Base-by-base conservation (phyloP, 2,113 vertebrate species). In the Peromyscus maniculatus region DNA sequence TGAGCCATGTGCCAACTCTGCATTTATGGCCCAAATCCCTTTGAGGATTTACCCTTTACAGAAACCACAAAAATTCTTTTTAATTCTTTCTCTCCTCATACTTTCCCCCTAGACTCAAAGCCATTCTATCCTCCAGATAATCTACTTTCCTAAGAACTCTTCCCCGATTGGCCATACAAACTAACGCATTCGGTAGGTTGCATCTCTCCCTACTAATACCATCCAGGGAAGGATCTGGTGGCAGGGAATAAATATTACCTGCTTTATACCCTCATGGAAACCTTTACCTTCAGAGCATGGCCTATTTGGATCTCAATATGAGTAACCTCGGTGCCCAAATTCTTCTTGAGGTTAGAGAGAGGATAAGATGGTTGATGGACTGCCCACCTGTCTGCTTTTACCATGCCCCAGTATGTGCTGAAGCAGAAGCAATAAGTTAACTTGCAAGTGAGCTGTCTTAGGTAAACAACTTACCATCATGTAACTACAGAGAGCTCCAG, bases 111-210 rank as follows among this genome's bases (percentile, higher is more conserved):
- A 88, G 84, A 82, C 43, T 72, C 31, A 77, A 82, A 43, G n/a
- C 19, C 80, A 24, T 15, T 57, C 7, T 17, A 84, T 49, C 3
- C 1, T 49, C 31, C 57, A 66, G 64, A 9, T 36, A 28, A 74
- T 49, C 52, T 62, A 11, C 89, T 82, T 72, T 91, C 21, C 74
- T 82, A 39, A 86, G 74, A 96, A 92, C 59, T 59, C 9, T 24
- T 96, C 64, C 49, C 17, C 78, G n/a, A 64, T 89, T 96, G 69
- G 24, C 46, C 28, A 94, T 82, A 28, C 49, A 79, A 87, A 31
- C 39, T 69, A 22, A 78, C 12, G 13, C 24, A 71, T 33, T 43
- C 21, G 59, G 33, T 17, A 88, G 2, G 52, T 94, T 92, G 36
- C 31, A 43, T 75, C 2, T 91, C 36, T 88, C 0, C 2, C 43